Base-by-base conservation (phyloP, 1,140 invertebrate genomes). In the Condylostylus longicornis region DNA sequence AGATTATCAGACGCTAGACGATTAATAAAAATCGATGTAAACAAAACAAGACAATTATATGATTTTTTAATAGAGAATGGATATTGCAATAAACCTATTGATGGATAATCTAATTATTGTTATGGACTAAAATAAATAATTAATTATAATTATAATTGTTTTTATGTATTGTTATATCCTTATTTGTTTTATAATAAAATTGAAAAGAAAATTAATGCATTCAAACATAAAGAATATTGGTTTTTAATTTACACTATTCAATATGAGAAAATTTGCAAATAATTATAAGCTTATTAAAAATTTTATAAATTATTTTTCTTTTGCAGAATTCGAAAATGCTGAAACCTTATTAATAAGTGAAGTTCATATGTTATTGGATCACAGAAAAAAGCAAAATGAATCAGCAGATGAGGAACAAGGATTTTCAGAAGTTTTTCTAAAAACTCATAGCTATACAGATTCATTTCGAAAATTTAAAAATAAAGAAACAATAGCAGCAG, bases 341-440 rank as follows among this genome's bases (percentile, higher is more conserved):
- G 94, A 98, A 67, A 97, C 95, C 1, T 62, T 99, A 21, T 64
- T 98, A 37, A 94, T 98, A 59, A 97, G 93, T 9, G 96, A 99
- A 72, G 96, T 99, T 0, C 86, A 93, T 51, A 91, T 98, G 82
- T 66, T 99, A 39, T 63, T 99, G 42, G 90, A 98, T 53, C 91
- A 98, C 65, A 76, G 95, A 33, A 95, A 97, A 65, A 79, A 83
- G 22, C 91, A 97, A 61, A 98, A 96, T 64, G 93, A 99, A 66
- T 90, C 80, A 35, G 88, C 90, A 2, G 95, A 98, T 59, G 95
- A 98, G 47, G 94, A 97, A 57, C 91, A 96, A 64, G 89, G 96
- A 64, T 81, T 98, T 53, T 94, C 90, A 0, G 93, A 98, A 63
- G 91, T 98, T 14, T 99, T 99, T 53, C 84, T 91, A 72, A 98